Evolutionary conservation across 2,797 vertebrate species (phyloP).

Genomic region (Sebastolobus alascanus): DNA sequence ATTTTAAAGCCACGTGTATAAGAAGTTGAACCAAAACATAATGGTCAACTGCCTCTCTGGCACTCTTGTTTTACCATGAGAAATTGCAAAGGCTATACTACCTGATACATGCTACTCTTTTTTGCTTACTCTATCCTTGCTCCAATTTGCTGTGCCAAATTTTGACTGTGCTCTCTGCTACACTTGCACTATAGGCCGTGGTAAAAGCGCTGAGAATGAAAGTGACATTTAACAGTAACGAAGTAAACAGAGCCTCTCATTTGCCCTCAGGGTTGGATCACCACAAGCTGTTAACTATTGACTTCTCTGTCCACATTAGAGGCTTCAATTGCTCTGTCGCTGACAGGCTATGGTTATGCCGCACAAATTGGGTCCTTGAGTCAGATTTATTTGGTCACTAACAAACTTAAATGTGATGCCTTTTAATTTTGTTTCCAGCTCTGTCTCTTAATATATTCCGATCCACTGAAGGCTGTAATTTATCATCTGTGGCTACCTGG

Average conservation of each 20-base stretch:
- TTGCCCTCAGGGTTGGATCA: constrained; percentile 53
- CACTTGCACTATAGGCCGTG: constrained; percentile 1
- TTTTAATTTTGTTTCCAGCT: constrained; percentile 71
- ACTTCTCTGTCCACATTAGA: constrained; percentile 69
- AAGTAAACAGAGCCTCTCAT: constrained; percentile 47
- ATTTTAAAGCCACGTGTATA: constrained; percentile 41
- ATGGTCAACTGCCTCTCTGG: neutral
- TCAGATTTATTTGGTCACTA: constrained; percentile 56
- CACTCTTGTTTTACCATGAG: constrained; percentile 1
- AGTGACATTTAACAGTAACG: constrained; percentile 46
- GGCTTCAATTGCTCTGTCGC: constrained; percentile 45
- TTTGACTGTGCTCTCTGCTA: constrained; percentile 5
- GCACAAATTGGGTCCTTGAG: constrained; percentile 39
- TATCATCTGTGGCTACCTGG: constrained; percentile 59
- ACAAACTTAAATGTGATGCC: constrained; percentile 44
- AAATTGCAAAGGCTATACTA: neutral
- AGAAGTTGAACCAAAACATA: constrained; percentile 46
- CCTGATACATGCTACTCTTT: neutral
- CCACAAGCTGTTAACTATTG: constrained; percentile 68
- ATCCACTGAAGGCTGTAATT: constrained; percentile 64
- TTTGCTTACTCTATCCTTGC: neutral
- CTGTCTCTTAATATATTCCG: constrained; percentile 48
- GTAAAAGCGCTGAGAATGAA: constrained; percentile 40
- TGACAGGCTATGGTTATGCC: constrained; percentile 62
- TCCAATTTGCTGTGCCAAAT: constrained; percentile 17